Conservation (phyloP, 2,797 vertebrate species). For the Lemur catta region DNA sequence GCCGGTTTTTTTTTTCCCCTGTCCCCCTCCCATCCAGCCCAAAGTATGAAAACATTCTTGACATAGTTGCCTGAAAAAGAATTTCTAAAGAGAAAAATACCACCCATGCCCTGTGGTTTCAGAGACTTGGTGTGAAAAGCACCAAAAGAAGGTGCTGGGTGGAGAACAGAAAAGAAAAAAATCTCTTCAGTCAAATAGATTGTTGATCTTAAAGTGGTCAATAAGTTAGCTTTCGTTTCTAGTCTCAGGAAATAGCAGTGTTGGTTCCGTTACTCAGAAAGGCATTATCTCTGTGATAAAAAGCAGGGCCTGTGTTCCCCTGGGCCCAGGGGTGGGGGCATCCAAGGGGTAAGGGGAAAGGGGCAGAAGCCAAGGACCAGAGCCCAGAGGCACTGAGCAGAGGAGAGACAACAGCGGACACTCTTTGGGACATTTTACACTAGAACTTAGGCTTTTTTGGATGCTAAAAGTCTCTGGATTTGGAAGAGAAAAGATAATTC, state of each 20-base stretch:
- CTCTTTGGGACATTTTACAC: neutral
- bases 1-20: conserved; percentile 20
- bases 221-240: neutral
- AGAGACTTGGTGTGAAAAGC: conserved; percentile 67
- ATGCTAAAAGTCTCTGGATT: neutral
- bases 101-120: conserved; percentile 71
- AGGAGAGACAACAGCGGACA: neutral
- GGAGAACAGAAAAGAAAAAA: conserved; percentile 63
- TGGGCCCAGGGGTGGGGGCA: neutral
- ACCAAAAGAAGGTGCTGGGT: neutral
- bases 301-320: neutral
- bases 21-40: conserved; percentile 77
- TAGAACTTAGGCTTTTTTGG: neutral
- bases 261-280: neutral
- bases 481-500: neutral
- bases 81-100: conserved; percentile 83
- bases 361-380: neutral
- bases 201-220: conserved; percentile 64
- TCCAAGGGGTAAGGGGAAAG: neutral
- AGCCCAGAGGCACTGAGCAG: neutral
- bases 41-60: conserved; percentile 88
- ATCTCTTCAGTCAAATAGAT: conserved; percentile 61
- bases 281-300: neutral
- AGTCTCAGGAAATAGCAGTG: conserved; percentile 52
- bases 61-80: conserved; percentile 87